Percentiles rank a stretch among this genome's conserved stretches.
phyloP scores from a whole-genome alignment of 2,797 vertebrate genomes.

The Cheirogaleus major region DNA sequence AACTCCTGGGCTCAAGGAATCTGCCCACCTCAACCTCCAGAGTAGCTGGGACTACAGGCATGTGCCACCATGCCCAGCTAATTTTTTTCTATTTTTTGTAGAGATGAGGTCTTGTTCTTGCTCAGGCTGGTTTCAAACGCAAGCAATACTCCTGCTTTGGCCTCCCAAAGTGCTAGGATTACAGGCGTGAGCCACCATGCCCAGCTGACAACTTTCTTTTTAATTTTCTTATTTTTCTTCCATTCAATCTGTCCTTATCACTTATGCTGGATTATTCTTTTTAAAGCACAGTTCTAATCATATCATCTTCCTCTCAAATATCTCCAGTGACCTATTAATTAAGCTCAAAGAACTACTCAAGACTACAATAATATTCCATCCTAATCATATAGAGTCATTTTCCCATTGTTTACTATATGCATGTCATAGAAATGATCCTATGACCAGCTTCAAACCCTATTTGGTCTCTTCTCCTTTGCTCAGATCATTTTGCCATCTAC shows the following conservation, averaged over 20 bases:
- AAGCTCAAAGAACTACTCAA: neutral
- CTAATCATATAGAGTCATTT: neutral
- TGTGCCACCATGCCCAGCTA: too few species aligned
- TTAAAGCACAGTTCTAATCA: slow-evolving; percentile 16
- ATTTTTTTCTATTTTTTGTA: too few species aligned
- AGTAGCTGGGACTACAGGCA: too few species aligned
- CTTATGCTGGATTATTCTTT: neutral
- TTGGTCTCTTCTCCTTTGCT: neutral
- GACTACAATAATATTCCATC: neutral
- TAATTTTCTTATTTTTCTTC: slow-evolving; percentile 10
- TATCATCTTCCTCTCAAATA: slow-evolving; percentile 3
- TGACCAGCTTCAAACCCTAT: neutral
- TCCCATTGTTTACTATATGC: neutral
- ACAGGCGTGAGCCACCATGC: too few species aligned
- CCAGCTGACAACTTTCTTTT: neutral
- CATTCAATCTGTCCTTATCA: slow-evolving; percentile 6
- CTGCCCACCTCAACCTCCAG: too few species aligned
- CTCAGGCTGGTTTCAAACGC: too few species aligned
- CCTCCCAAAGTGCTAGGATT: too few species aligned
- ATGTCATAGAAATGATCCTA: neutral
- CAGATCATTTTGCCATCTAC: neutral
- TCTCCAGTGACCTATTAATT: neutral
- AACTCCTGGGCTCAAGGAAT: too few species aligned
- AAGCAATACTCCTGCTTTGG: too few species aligned
- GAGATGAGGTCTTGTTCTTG: too few species aligned